Base-by-base conservation (phyloP, 2,113 vertebrate species). In the Seriola quinqueradiata region DNA sequence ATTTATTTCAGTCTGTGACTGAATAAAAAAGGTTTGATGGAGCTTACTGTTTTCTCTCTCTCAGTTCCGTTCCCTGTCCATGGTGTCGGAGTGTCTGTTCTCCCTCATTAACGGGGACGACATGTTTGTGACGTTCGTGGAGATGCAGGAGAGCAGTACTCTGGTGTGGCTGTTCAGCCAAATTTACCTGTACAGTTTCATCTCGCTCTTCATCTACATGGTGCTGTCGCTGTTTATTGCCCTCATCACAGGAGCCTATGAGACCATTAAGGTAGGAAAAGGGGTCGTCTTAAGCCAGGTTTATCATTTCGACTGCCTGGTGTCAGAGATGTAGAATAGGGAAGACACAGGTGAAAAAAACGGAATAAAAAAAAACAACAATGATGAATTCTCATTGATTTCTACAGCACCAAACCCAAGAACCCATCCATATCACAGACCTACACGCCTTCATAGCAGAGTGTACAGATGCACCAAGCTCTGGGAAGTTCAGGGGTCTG, bases 161-260 rank as follows among this genome's bases (percentile, higher is more conserved):
- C 87, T 95, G 70, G 95, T 95, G 77, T 95, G 95, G 94, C 73
- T 95, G n/a, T 95, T 96, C 86, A 96, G 95, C 81, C 98, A 99
- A 84, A 65, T 99, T 8, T 99, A 99, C 89, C 95, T 99, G 4
- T 99, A 99, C 93, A 96, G 96, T 85, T 99, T 98, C 95, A 98
- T 97, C 95, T 97, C 97, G 73, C 97, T 99, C 85, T 99, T 99
- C 93, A 99, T 99, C 94, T 99, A 98, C 95, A 98, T 99, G 98
- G 98, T 99, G 81, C 96, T 99, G 75, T 99, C 98, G 12, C 97
- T 99, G 86, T 99, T 99, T 89, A 99, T 99, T 1, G 98, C 98
- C 0, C 97, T 99, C 89, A 99, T 99, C 96, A 99, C 98, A 0
- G 98, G 98, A 5, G 97, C 97, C 64, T 99, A 99, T 0, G 97